Base-by-base conservation (phyloP, 1,140 invertebrate genomes). In the Brachionus manjavacas region DNA sequence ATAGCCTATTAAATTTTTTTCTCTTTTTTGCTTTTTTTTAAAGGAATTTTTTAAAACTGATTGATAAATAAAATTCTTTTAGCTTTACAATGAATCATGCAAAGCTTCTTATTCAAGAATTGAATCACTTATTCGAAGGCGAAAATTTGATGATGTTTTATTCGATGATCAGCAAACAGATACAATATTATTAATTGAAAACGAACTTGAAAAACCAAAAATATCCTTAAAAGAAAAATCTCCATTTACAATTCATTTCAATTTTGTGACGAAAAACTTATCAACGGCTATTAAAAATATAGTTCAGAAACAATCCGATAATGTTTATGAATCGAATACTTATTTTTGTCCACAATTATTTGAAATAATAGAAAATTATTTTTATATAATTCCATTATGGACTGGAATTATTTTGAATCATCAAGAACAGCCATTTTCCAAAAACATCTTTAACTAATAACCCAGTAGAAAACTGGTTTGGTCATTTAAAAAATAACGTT, bases 401-500 rank as follows among this genome's bases (percentile, higher is more conserved):
- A 46, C 72, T 11, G 72, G 39, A n/a, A 55, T 55, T 16, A 8
- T 76, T 23, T 4, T 76, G 8, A 76, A 46, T 49, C 12, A 20
- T 46, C 4, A 23, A 46, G 72, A 46, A 46, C 4, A 20, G 7
- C 12, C n/a, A 35, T 28, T 28, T 39, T 8, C 11, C 14, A n/a
- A 31, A n/a, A 23, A 46, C 39, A 46, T 23, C 31, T 41, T 46
- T 76, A 7, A 20, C 39, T 1, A 76, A 43, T 23, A 76, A 76
- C 39, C 41, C 14, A 43, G 72, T 76, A 3, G 72, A 25, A 46
- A 76, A 46, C 25, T 76, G 72, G 72, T 76, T 76, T 46, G 43
- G 28, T 16, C 39, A 76, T 76, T 76, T 76, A 23, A 76, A 76
- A 76, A 46, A 46, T 9, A 76, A 76, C 39, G 39, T 76, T 6